Evolutionary conservation across 2,888 invertebrate species (phyloP).

Genomic region (Gymnoscelis rufifasciata): DNA sequence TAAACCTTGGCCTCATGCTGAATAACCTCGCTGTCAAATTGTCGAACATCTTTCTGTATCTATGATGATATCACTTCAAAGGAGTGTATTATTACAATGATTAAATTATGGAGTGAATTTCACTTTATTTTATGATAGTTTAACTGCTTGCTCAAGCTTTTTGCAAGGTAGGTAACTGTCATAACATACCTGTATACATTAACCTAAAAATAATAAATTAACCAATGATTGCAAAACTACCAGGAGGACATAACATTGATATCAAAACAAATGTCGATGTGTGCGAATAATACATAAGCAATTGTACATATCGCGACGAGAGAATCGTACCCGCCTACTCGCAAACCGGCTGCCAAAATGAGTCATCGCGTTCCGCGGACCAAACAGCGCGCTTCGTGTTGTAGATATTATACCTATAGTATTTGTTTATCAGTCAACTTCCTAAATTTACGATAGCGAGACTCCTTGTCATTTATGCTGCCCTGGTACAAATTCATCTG

Average conservation of each 20-base stretch:
- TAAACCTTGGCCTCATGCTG: constrained; percentile 70
- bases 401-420: constrained; percentile 25
- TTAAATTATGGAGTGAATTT: no score
- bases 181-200: no score
- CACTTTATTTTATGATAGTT: no score
- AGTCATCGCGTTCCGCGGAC: constrained; percentile 46
- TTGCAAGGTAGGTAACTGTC: no score
- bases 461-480: constrained; percentile 35
- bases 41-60: constrained; percentile 61
- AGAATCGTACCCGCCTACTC: constrained; percentile 64
- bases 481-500: constrained; percentile 47
- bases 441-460: constrained; percentile 26
- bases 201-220: neutral
- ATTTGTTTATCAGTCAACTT: constrained; percentile 25
- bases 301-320: constrained; percentile 47
- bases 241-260: constrained; percentile 32
- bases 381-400: constrained; percentile 27
- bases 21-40: constrained; percentile 60
- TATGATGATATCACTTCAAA: constrained; percentile 52
- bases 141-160: no score
- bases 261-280: constrained; percentile 33
- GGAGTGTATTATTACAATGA: no score
- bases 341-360: constrained; percentile 68
- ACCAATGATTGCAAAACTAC: constrained; percentile 17
- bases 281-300: constrained; percentile 42